Conservation (phyloP, 2,888 invertebrate species). For the Ichneumoninae sp. region DNA sequence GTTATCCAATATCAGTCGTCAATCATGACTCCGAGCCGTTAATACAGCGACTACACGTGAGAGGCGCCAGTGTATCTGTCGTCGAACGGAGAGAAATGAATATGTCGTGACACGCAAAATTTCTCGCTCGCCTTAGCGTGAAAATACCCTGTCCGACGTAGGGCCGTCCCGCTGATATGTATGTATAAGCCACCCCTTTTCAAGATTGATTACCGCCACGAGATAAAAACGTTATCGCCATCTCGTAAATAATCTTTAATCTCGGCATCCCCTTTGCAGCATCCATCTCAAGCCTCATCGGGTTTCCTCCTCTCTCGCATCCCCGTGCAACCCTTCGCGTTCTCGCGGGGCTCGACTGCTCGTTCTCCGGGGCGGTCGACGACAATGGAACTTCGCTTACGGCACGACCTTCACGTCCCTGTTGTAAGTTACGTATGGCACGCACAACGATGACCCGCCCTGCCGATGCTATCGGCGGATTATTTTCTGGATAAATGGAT, state of each 20-base stretch:
- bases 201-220: conserved; percentile 78
- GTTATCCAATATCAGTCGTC: conserved; percentile 9
- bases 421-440: conserved; percentile 33
- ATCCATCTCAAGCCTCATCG: conserved; percentile 35
- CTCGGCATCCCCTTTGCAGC: conserved; percentile 66
- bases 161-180: conserved; percentile 53
- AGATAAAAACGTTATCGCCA: conserved; percentile 82
- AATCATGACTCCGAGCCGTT: background rate
- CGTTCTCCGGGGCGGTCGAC: background rate
- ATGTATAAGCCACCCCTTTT: conserved; percentile 74
- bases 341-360: conserved; percentile 19
- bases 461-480: conserved; percentile 79
- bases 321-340: conserved; percentile 44
- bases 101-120: conserved; percentile 81
- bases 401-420: background rate
- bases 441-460: conserved; percentile 23
- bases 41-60: conserved; percentile 15
- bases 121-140: conserved; percentile 81
- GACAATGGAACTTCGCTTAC: conserved; percentile 17
- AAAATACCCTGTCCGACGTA: conserved; percentile 74
- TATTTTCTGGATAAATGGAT: conserved; percentile 83
- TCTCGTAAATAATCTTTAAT: conserved; percentile 83
- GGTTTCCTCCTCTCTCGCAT: background rate
- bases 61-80: conserved; percentile 51
- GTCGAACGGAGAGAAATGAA: conserved; percentile 79